Evolutionary conservation across 2,113 vertebrate species (phyloP), one percentile per base, ranked within the genome.

Genomic region (Hypanus sabinus): DNA sequence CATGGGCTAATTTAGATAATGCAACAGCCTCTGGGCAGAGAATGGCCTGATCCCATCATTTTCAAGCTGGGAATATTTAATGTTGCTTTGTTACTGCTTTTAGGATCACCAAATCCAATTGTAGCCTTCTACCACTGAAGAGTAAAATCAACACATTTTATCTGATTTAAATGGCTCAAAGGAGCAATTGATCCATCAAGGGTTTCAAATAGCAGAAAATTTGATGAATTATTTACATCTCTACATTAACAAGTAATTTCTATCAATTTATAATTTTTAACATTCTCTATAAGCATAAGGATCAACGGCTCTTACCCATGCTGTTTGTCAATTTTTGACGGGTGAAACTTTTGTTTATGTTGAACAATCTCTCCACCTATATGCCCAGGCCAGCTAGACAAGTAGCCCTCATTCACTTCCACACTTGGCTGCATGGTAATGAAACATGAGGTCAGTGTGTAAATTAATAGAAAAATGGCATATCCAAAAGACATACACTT

Each of bases 311-410:
- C 95, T 95, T 95, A 97, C 97, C 95, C 81, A 62, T 95, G 36
- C 94, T 46, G 80, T 27, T 94, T 95, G 83, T 46, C 65, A 79
- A 91, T 70, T 16, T 94, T 94, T 62, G 92, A 10, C 0, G 94
- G 94, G 94, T 96, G 96, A 68, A 96, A 96, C 95, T 95, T 95
- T 79, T 94, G 95, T 57, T 95, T 95, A 73, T 94, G 94, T 9
- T 95, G 95, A 65, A 96, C 83, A 0, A 93, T 95, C 94, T 97
- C 96, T 68, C 95, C 94, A 0, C 94, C 95, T 94, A 95, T 94
- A 76, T 96, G 95, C 7, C 95, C 96, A n/a, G 97, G 96, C 97
- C 97, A 96, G 0, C 94, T 96, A 36, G 96, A 97, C 79, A 96
- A 93, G 6, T 95, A 94, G 93, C 95, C 94, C 36, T 94, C 94